phyloP scores from a whole-genome alignment of 2,888 invertebrate species.

The Meteorus colon region DNA sequence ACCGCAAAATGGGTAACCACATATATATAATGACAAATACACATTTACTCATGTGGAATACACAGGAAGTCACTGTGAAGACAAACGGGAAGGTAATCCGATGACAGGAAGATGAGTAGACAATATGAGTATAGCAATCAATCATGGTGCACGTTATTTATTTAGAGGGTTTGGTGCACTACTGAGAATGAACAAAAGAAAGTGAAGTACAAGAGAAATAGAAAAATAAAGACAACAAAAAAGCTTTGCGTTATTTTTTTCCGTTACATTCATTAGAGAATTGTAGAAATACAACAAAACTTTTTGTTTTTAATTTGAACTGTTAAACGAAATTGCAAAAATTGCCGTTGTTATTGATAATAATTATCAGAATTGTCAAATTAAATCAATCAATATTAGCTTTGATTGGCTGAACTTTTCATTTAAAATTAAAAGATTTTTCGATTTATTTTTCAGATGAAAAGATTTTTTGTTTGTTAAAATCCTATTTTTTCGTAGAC shows the following conservation, averaged over 20 bases:
- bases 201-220: background rate
- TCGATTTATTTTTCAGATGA: too few species aligned
- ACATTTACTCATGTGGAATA: background rate
- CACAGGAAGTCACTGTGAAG: slow-evolving; percentile 19
- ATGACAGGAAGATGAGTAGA: slow-evolving; percentile 23
- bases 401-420: too few species aligned
- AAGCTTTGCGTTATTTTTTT: background rate
- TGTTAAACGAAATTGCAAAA: too few species aligned
- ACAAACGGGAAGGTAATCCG: slow-evolving; percentile 20
- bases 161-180: background rate
- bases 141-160: background rate
- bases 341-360: too few species aligned
- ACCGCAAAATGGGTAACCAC: background rate
- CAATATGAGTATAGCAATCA: slow-evolving; percentile 7
- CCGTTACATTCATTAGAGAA: too few species aligned
- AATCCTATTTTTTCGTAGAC: too few species aligned
- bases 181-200: background rate
- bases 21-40: background rate
- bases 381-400: too few species aligned
- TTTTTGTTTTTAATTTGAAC: too few species aligned
- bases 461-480: too few species aligned
- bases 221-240: background rate
- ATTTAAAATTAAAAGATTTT: too few species aligned
- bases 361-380: too few species aligned
- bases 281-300: too few species aligned